Percentiles rank a stretch among this genome's conserved stretches.
phyloP scores from a whole-genome alignment of 2,797 vertebrate species.

The Pogoniulus pusillus region DNA sequence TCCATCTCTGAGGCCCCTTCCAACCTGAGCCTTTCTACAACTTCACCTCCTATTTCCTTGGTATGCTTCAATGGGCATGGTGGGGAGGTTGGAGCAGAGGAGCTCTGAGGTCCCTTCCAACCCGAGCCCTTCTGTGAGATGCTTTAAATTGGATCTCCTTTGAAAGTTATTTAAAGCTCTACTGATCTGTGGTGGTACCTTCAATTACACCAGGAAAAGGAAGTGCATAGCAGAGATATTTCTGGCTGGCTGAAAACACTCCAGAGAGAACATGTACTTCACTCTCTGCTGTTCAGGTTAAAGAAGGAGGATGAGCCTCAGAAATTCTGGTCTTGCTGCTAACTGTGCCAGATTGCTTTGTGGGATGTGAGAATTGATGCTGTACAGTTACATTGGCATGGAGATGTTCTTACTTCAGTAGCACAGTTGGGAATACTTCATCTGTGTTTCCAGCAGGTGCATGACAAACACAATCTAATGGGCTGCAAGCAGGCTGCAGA shows the following conservation, averaged over 20 bases:
- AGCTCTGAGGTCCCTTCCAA: too few relatives aligned
- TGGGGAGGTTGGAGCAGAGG: too few relatives aligned
- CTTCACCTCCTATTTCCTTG: too few relatives aligned
- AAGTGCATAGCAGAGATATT: not conserved
- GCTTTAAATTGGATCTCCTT: not conserved
- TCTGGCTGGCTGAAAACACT: not conserved
- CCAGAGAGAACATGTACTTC: not conserved
- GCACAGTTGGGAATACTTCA: conserved; percentile 9
- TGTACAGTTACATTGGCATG: conserved; percentile 31
- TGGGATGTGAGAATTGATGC: conserved; percentile 68
- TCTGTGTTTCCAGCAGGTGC: not conserved
- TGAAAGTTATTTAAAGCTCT: not conserved
- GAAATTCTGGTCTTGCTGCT: conserved; percentile 38
- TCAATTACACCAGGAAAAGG: not conserved
- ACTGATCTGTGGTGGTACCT: not conserved
- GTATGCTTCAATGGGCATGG: too few relatives aligned
- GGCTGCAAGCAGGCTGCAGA: not conserved
- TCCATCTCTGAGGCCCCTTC: too few relatives aligned
- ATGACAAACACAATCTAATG: not conserved
- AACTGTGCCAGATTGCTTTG: conserved; percentile 62
- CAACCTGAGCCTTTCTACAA: too few relatives aligned
- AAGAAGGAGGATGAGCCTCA: conserved; percentile 17
- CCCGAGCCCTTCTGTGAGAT: too few relatives aligned
- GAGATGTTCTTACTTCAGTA: conserved; percentile 46
- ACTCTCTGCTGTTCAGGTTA: not conserved